Conservation (phyloP, 1,140 invertebrate genomes). For the Drosophila nigrodunni region DNA sequence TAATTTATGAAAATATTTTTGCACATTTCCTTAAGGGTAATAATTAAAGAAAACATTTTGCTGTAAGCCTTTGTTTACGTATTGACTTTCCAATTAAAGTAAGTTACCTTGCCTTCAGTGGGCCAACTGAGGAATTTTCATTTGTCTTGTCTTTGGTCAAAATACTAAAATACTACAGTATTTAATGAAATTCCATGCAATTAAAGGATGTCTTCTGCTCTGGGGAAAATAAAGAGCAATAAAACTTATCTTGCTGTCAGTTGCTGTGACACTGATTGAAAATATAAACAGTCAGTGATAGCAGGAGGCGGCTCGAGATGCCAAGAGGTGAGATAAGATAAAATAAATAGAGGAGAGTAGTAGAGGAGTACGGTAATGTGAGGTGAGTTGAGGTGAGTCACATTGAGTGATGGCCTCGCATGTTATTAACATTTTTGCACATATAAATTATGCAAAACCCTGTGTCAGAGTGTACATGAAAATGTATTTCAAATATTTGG, state of each 20-base stretch:
- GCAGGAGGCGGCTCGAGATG: conserved; percentile 16
- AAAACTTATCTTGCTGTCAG: conserved; percentile 67
- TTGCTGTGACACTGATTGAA: conserved; percentile 74
- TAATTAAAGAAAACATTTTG: conserved; percentile 69
- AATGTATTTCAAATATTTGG: conserved; percentile 76
- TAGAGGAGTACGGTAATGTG: not conserved
- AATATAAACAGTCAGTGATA: conserved; percentile 66
- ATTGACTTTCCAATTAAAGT: conserved; percentile 18
- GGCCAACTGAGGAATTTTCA: conserved; percentile 27
- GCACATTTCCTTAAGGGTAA: conserved; percentile 49
- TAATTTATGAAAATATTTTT: conserved; percentile 44
- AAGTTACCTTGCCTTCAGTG: conserved; percentile 1
- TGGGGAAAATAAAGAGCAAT: conserved; percentile 28
- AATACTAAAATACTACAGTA: not conserved
- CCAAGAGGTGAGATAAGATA: not conserved
- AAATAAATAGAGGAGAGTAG: not conserved
- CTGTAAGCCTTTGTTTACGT: conserved; percentile 20
- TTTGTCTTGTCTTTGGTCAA: conserved; percentile 30
- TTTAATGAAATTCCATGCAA: conserved; percentile 43
- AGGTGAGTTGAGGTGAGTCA: conserved; percentile 3
- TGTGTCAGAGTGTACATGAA: conserved; percentile 26
- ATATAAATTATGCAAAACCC: conserved; percentile 72
- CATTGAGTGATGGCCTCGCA: conserved; percentile 37
- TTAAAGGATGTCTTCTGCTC: conserved; percentile 32
- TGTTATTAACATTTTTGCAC: conserved; percentile 73